Evolutionary conservation across 2,888 invertebrate species (phyloP), one percentile per base, ranked within the genome.

Genomic region (Synanthedon andrenaeformis): DNA sequence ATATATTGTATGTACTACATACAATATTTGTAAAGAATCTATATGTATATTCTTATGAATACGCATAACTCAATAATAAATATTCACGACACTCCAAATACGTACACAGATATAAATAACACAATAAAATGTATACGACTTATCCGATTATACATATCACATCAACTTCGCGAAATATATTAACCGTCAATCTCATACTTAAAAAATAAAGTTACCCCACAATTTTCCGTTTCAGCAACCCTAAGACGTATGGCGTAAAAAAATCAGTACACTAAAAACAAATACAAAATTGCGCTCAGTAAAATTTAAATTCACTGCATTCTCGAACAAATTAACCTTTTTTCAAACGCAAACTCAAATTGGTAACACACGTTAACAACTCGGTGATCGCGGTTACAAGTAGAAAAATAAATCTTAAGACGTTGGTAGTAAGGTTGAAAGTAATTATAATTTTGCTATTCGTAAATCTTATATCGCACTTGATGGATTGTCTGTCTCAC

Each of bases 201-300:
- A 70, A 79, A 23, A 23, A 86, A 84, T 84, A 81, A 84, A 84
- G 82, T 85, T 83, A 86, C 79, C 75, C 70, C 75, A 65, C 81
- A 84, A 86, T 85, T 86, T 85, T 82, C 78, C 85, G 76, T 80
- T 74, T 74, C 82, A 67, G 60, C 76, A 75, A 74, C 71, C 74
- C 75, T 68, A 66, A 72, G 69, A 76, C 72, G 75, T 82, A 74
- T 82, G 77, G 74, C 72, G 71, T 59, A 66, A 73, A 78, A 10
- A 79, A 76, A 70, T 67, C 68, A 65, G 61, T 62, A 66, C 64
- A 66, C 59, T 55, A 57, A 53, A 49, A 57, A 59, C 56, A 54
- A 56, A 35, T 35, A 35, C 10, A 35, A 35, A 8, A 10, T 1
- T 35, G 35, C 35, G 35, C 35, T 6, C 35, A 35, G 35, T 10